Evolutionary conservation across 2,888 invertebrate genomes (phyloP), one percentile per base, ranked within the genome.

Genomic region (Neria commutata): DNA sequence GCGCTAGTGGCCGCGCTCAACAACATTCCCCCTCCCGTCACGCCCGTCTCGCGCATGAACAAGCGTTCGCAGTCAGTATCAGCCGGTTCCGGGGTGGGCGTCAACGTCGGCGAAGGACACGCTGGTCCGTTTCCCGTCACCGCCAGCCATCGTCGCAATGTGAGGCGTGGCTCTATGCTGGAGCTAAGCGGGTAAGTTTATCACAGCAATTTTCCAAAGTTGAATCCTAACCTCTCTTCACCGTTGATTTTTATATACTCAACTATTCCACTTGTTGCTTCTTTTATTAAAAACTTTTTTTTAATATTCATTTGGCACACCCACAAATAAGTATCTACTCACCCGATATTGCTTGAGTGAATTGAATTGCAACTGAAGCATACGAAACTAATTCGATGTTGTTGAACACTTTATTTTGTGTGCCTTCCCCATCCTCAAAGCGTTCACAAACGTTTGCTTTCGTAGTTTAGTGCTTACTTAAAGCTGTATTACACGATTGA

Each of bases 91-190:
- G 74, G 81, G 62, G 71, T 61, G 25, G 65, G 63, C 21, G 63
- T 75, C 3, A 69, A 70, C 3, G 60, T 71, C 16, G 61, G 48
- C 52, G 76, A 77, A 19, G 86, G 73, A 79, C 86, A 86, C 73
- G 83, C 86, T 4, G 86, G 86, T 53, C 88, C 88, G 2, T 84
- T 88, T 26, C 87, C 88, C 24, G 86, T 89, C 1, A 88, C 89
- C 1, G 87, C 88, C 48, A 87, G 86, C 67, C 88, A 89, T 74
- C 83, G 89, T 48, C 86, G 89, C 19, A 88, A 89, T 74, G 87
- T 88, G 65, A 85, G 92, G 71, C 85, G 91, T 69, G 91, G 91
- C 66, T 92, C 92, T 52, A 90, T 92, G 90, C 84, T 92, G 78
- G 92, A 93, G 79, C 84, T 92, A 53, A 90, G 88, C 74, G 89